Evolutionary conservation across 2,797 vertebrate species (phyloP).

Genomic region (Xenops minutus): DNA sequence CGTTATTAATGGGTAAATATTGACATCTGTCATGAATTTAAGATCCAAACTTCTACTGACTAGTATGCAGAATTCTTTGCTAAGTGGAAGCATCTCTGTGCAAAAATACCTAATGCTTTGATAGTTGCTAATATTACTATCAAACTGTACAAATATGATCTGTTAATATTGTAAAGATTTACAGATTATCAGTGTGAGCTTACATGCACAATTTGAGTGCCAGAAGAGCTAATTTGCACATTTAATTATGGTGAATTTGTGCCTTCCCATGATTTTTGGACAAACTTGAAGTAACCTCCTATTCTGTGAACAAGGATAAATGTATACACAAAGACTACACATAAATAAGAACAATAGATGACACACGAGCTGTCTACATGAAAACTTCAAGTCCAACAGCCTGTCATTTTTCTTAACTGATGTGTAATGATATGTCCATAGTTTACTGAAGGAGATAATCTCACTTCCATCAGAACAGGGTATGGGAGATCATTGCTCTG

Average conservation of each 20-base stretch:
- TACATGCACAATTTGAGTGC: not conserved
- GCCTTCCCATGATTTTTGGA: not conserved
- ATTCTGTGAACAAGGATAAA: not conserved
- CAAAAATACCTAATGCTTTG: not conserved
- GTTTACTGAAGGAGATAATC: not conserved
- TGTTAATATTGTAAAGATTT: not conserved
- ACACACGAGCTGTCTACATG: not conserved
- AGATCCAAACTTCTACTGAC: not conserved
- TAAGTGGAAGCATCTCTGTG: not conserved
- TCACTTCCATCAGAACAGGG: not conserved
- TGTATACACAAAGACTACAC: not conserved
- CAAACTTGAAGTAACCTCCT: not conserved
- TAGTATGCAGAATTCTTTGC: not conserved
- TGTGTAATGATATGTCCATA: not conserved
- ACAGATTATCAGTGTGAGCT: not conserved
- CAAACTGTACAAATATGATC: not conserved
- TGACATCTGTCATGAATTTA: not conserved
- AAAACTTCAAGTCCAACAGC: not conserved
- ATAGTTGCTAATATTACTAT: not conserved
- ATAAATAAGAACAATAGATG: not conserved
- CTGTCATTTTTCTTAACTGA: not conserved
- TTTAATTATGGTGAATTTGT: not conserved
- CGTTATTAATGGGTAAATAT: constrained; percentile 80
- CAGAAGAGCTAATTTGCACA: not conserved
- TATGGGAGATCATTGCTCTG: not conserved